These are phyloP conservation scores for Brachyistius frenatus DNA, from an alignment of 2,113 vertebrate species.

Conservation along the genomic window DNA sequence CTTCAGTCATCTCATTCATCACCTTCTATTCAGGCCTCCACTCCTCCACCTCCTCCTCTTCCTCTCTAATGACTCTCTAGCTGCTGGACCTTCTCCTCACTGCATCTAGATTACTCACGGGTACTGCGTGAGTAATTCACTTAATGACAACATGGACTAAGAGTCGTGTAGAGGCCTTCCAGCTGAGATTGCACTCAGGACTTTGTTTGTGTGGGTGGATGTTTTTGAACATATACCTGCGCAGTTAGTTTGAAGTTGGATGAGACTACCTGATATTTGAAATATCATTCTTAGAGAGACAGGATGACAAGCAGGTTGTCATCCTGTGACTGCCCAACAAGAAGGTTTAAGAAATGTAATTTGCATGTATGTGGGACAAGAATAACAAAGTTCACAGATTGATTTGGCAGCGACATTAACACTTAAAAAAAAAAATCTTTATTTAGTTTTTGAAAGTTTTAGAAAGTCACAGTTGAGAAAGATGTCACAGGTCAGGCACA, in stretches of 20 bases:
- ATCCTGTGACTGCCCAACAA: background rate
- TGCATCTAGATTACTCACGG: constrained; percentile 49
- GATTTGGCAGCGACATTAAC: too few relatives aligned
- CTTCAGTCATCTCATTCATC: constrained; percentile 79
- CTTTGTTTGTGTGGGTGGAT: constrained; percentile 26
- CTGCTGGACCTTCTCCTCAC: constrained; percentile 29
- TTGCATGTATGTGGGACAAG: background rate
- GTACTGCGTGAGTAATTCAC: constrained; percentile 42
- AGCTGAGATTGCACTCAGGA: constrained; percentile 5
- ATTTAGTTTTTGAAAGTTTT: too few relatives aligned
- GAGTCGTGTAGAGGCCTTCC: background rate
- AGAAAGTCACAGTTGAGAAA: background rate
- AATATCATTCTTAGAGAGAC: constrained; percentile 48
- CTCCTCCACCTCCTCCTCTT: constrained; percentile 44
- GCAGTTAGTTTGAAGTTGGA: background rate
- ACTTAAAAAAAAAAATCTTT: too few relatives aligned
- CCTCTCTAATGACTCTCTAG: constrained; percentile 59
- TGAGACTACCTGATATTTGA: constrained; percentile 25
- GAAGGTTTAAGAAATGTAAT: constrained; percentile 4
- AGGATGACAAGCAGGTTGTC: constrained; percentile 15
- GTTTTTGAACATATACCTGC: background rate
- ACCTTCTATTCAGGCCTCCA: constrained; percentile 70
- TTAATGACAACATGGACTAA: constrained; percentile 34
- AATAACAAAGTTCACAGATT: background rate
- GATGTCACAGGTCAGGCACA: background rate